These are phyloP conservation scores for Diabrotica undecimpunctata DNA, from an alignment of 1,140 invertebrate species.

Conservation along the genomic window DNA sequence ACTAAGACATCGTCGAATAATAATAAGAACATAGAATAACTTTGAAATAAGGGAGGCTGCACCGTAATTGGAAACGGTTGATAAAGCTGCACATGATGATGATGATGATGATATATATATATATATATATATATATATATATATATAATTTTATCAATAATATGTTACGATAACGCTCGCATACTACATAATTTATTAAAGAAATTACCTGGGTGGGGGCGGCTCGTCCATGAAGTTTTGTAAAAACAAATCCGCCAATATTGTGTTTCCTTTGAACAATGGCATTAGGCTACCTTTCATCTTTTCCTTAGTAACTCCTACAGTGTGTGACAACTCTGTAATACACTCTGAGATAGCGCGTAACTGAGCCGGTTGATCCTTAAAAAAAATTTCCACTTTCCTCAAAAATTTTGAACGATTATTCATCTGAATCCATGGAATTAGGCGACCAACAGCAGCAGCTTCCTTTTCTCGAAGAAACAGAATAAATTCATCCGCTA, in stretches of 20 bases:
- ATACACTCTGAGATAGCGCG: conserved; percentile 67
- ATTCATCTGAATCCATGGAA: conserved; percentile 67
- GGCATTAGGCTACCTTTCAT: conserved; percentile 66
- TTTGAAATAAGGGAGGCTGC: too few species aligned
- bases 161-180: too few species aligned
- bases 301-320: conserved; percentile 59
- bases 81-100: too few species aligned
- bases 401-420: conserved; percentile 71
- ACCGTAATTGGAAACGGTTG: too few species aligned
- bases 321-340: conserved; percentile 58
- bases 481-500: conserved; percentile 73
- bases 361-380: conserved; percentile 66
- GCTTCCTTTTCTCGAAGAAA: conserved; percentile 79
- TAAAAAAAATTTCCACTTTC: conserved; percentile 57
- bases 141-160: too few species aligned
- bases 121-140: too few species aligned
- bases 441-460: conserved; percentile 67
- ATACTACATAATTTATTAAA: too few species aligned
- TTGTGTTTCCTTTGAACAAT: conserved; percentile 71
- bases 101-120: too few species aligned
- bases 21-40: too few species aligned
- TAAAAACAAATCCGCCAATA: conserved; percentile 73
- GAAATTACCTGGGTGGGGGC: conserved; percentile 62
- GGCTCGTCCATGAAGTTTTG: conserved; percentile 69
- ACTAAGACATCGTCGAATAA: too few species aligned